Evolutionary conservation across 1,140 invertebrate genomes (phyloP), one percentile per base, ranked within the genome.

Genomic region (Lineus longissimus): DNA sequence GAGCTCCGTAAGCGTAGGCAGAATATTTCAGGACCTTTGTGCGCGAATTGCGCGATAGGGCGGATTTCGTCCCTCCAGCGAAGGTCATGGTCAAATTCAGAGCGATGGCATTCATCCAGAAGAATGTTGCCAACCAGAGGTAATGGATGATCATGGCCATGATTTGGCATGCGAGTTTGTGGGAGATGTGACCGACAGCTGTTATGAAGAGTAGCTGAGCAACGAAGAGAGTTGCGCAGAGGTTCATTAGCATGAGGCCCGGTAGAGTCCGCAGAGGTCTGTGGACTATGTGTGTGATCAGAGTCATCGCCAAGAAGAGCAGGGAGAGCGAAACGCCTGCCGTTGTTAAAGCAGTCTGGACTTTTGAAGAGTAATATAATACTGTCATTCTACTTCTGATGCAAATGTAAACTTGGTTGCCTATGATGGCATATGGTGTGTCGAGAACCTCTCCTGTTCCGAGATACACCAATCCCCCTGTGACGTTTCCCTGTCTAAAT

Each of bases 61-160:
- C 31, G n/a, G 27, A 29, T 31, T 15, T 11, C 2, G 11, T 43
- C 13, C 13, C 43, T 2, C 41, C n/a, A n/a, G 47, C 19, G 7
- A 64, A 45, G 17, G 66, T 29, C 0, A 70, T 41, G 2, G 59
- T 43, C 45, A 75, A 65, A 60, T 84, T 75, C 4, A 74, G 43
- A 22, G 93, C 93, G 91, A 95, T 94, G 47, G 92, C 91, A 82
- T 92, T 94, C 64, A 95, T 88, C 94, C 94, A 96, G 80, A 93
- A 94, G 85, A 95, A 95, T 47, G 92, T 90, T 29, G 91, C 87
- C 76, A 95, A 83, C 82, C 93, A 94, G 80, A 92, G 89, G 85
- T 93, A 94, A 76, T 95, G 93, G 84, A 92, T 92, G 68, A 86
- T 81, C 59, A 90, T 87, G 60, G 90, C 91, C 85, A 89, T 69